These are phyloP conservation scores for Leuciscus waleckii DNA, from an alignment of 2,797 vertebrate genomes.

Conservation along the genomic window DNA sequence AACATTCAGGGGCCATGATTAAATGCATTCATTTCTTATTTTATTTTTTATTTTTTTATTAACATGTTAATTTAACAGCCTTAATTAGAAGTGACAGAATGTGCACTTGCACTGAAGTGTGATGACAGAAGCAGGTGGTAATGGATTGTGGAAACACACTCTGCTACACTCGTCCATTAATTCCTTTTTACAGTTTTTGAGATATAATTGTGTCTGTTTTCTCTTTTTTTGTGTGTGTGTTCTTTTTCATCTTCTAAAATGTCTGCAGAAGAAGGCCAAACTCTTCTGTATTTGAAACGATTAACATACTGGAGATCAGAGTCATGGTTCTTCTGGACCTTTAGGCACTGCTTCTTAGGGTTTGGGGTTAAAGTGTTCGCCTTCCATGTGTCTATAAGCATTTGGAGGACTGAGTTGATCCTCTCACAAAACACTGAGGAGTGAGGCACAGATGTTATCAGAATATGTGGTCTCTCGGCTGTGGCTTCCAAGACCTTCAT, in stretches of 20 bases:
- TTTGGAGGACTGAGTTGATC: slow-evolving; percentile 14
- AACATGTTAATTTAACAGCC: background rate
- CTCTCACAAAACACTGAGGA: background rate
- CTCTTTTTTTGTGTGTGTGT: background rate
- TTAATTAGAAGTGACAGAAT: slow-evolving; percentile 13
- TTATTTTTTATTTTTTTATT: background rate
- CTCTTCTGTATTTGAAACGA: background rate
- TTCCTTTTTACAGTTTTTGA: background rate
- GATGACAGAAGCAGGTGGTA: slow-evolving; percentile 19
- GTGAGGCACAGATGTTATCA: slow-evolving; percentile 12
- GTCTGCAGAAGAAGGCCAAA: background rate
- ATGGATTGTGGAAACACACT: slow-evolving; percentile 2
- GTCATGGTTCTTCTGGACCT: background rate
- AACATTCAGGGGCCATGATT: background rate
- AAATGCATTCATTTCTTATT: background rate
- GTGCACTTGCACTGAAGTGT: background rate
- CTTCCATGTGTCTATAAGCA: background rate
- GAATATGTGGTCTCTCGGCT: background rate
- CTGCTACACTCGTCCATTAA: background rate
- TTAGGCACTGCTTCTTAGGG: background rate
- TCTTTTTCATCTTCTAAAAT: background rate
- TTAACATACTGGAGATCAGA: background rate
- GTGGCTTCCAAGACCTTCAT: slow-evolving; percentile 10
- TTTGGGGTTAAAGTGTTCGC: background rate
- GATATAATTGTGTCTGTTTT: background rate